Evolutionary conservation across 1,140 invertebrate species (phyloP).

Genomic region (Sipha flava): DNA sequence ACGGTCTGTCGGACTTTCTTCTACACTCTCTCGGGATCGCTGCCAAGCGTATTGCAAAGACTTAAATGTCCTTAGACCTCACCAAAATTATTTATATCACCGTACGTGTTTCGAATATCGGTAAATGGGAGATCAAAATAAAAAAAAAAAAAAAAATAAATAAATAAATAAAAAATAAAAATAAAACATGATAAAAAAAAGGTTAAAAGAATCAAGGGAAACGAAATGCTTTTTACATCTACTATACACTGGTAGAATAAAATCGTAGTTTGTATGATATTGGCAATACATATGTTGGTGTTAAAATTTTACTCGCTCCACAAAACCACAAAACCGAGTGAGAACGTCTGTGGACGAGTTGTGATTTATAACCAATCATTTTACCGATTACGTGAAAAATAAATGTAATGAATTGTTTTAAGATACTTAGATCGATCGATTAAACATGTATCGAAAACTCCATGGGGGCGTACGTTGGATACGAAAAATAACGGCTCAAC

Average conservation of each 20-base stretch:
- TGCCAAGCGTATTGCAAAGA: background rate
- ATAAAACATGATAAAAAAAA: background rate
- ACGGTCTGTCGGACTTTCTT: background rate
- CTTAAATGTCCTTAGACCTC: background rate
- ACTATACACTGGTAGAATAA: background rate
- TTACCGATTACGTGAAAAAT: too few relatives aligned
- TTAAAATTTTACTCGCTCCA: too few relatives aligned
- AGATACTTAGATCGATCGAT: too few relatives aligned
- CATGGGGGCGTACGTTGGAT: too few relatives aligned
- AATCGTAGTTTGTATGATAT: background rate
- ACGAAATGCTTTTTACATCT: background rate
- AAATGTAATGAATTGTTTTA: too few relatives aligned
- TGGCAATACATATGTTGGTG: too few relatives aligned
- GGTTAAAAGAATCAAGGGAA: background rate
- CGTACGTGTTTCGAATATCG: constrained; percentile 5
- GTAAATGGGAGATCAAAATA: background rate
- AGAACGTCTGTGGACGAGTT: too few relatives aligned
- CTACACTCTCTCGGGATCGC: background rate
- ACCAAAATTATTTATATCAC: background rate
- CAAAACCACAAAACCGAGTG: background rate
- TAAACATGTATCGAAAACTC: too few relatives aligned
- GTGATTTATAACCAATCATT: too few relatives aligned
- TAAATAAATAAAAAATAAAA: too few relatives aligned
- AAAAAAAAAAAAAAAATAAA: background rate
- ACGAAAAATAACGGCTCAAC: too few relatives aligned